These are phyloP conservation scores for Bombus pyrosoma DNA, from an alignment of 1,140 invertebrate species.

Conservation along the genomic window DNA sequence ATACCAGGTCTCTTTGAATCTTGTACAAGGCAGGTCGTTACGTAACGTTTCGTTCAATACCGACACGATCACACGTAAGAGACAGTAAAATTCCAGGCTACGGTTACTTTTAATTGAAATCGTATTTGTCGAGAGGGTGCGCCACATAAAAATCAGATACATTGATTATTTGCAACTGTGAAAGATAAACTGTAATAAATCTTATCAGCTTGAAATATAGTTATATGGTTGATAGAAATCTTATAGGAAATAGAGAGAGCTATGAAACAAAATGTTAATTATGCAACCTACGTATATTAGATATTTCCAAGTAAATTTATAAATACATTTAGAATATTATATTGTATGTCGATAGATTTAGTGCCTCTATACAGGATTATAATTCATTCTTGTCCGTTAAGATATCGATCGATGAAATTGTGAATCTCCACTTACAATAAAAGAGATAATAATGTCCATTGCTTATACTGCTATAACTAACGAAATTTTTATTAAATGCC, in stretches of 20 bases:
- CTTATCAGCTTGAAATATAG: background rate
- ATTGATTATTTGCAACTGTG: background rate
- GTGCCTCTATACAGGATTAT: background rate
- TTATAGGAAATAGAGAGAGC: no score
- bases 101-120: constrained; percentile 38
- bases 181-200: background rate
- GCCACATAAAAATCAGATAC: background rate
- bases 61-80: constrained; percentile 42
- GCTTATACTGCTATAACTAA: background rate
- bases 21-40: constrained; percentile 64
- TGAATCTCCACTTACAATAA: background rate
- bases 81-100: constrained; percentile 26
- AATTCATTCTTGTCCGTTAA: background rate
- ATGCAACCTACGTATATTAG: no score
- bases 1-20: constrained; percentile 53
- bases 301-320: no score
- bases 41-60: constrained; percentile 64
- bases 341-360: no score
- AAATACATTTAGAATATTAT: no score
- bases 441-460: background rate
- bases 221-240: background rate
- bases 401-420: no score
- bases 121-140: constrained; percentile 6
- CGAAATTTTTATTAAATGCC: background rate
- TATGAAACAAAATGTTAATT: no score